phyloP scores from a whole-genome alignment of 2,888 invertebrate genomes.

The Rambutsinella grinnellia region DNA sequence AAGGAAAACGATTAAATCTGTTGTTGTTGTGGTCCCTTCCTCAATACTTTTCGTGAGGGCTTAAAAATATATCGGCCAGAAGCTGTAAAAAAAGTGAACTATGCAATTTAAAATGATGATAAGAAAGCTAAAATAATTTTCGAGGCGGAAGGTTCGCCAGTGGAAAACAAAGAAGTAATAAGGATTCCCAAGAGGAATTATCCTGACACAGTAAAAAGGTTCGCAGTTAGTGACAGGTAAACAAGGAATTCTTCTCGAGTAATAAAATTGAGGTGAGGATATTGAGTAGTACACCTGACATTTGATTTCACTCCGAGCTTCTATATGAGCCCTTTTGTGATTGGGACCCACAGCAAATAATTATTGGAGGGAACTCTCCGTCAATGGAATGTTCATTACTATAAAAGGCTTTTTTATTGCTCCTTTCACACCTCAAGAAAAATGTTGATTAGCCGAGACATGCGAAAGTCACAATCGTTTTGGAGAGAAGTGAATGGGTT shows the following conservation, averaged over 20 bases:
- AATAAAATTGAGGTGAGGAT: neutral
- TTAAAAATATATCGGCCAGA: no score
- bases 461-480: conserved; percentile 15
- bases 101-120: conserved; percentile 44
- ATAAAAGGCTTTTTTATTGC: conserved; percentile 22
- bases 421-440: conserved; percentile 22
- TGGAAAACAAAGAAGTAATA: conserved; percentile 12
- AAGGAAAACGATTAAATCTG: conserved; percentile 49
- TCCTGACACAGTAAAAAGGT: neutral
- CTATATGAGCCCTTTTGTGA: no score
- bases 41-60: conserved; percentile 18
- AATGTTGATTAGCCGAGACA: conserved; percentile 17
- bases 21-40: conserved; percentile 36
- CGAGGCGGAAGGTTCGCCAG: conserved; percentile 19
- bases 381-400: conserved; percentile 14
- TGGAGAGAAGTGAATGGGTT: no score
- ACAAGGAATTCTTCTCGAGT: neutral
- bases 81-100: no score
- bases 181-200: neutral
- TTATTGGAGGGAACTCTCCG: neutral
- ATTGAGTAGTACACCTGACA: neutral
- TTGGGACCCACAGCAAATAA: no score
- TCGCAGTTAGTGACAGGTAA: neutral
- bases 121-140: no score
- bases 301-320: neutral